Base-by-base conservation (phyloP, 2,888 invertebrate genomes). In the Synergus japonicus region DNA sequence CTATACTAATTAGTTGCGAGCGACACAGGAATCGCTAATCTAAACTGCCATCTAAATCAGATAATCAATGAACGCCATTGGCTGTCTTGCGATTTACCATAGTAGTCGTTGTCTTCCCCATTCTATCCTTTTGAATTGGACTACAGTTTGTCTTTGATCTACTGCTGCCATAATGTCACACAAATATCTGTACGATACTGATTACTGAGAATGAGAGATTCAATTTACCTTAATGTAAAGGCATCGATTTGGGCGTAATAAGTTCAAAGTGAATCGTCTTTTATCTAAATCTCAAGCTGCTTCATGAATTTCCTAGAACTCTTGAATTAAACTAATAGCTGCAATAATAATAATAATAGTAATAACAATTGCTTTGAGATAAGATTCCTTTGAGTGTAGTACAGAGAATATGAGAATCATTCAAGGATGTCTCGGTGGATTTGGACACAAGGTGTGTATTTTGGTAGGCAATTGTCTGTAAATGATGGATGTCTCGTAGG, bases 381-480 rank as follows among this genome's bases (percentile, higher is more conserved):
- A 15, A 7, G 49, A 49, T 49, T 49, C 13, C 15, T 49, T 13
- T 15, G 49, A 5, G 49, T 15, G 18, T 65, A 13, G 13, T 44
- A 4, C 18, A 9, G 12, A n/a, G 12, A 18, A 18, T 66, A 10
- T 66, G 44, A 66, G 41, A 15, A n/a, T 37, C 41, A 65, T 7
- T 29, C 9, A 29, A 29, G 63, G 15, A 65, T 65, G 2, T 65
- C 29, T 13, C 22, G 1, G 12, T 46, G 46, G 46, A 46, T 22
- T 67, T 67, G 22, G 67, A 67, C 29, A 65, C 41, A 67, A 18
- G 67, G 22, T 22, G 82, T 79, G 81, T 79, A 82, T 84, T 86
- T 86, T 81, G 85, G 85, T 83, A 85, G 86, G 88, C 88, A 90
- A 89, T 90, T 90, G 90, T 90, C 90, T 90, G 90, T 90, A 89